Base-by-base conservation (phyloP, 2,113 vertebrate species). In the Eulemur macaco region DNA sequence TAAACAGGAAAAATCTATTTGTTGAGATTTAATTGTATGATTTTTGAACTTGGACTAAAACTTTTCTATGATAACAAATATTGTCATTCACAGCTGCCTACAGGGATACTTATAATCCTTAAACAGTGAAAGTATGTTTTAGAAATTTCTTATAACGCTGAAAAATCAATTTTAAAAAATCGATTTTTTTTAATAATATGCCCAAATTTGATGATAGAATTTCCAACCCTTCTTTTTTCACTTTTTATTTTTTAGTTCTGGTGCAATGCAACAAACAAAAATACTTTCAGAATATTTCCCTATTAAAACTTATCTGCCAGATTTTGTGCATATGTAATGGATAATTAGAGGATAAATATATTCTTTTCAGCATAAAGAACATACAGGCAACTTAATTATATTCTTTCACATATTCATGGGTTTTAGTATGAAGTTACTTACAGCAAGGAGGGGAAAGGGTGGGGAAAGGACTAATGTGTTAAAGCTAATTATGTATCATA, bases 401-500 rank as follows among this genome's bases (percentile, higher is more conserved):
- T 94, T 91, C 80, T 92, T 0, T 0, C 50, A 94, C 47, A 66
- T 66, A 78, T 84, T 85, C 83, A 71, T 71, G 34, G 89, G 85
- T 89, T 97, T 95, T 84, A 11, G 17, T 37, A 92, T 74, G 94
- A 96, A 96, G 64, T 69, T 31, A 89, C 86, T 78, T 97, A 89
- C 91, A 93, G 50, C 58, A 95, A 82, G 12, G 12, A 93, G 34
- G 11, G 12, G 3, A n/a, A 23, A 1, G 47, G 9, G 91, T 76
- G 85, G 63, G 63, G 88, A 52, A 89, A 88, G 91, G 96, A 93
- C 71, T 0, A 4, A 97, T 96, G 89, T 73, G 86, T 88, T 97
- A 94, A 97, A 97, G 96, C 96, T 97, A 98, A 97, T 98, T 97
- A 95, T 91, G 78, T 95, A 96, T 96, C 0, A 76, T 98, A 98